These are phyloP conservation scores for Solen grandis DNA, from an alignment of 1,140 invertebrate genomes.

Conservation along the genomic window DNA sequence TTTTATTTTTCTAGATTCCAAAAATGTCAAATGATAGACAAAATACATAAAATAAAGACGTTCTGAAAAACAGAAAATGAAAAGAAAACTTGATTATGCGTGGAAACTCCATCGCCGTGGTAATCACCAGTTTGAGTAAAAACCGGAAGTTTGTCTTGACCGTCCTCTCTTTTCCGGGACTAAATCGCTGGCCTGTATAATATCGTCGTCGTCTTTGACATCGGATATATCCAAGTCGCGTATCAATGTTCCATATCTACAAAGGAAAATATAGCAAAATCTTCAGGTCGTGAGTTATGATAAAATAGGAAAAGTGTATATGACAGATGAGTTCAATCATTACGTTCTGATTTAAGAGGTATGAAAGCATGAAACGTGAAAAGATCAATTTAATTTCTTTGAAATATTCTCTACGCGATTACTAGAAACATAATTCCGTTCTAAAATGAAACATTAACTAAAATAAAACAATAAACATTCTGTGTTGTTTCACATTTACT, in stretches of 20 bases:
- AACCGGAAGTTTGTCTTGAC: slow-evolving; percentile 43
- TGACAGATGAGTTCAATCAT: no score
- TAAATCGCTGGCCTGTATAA: slow-evolving; percentile 29
- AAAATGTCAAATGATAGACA: neutral
- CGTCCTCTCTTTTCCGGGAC: slow-evolving; percentile 44
- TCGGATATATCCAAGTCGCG: slow-evolving; percentile 27
- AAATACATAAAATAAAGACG: neutral
- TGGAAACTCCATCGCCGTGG: neutral
- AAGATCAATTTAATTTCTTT: neutral
- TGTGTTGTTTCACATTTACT: no score
- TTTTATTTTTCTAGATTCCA: neutral
- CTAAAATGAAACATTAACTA: no score
- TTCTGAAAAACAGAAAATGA: neutral
- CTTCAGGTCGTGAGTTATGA: neutral
- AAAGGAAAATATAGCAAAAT: neutral
- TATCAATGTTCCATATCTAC: slow-evolving; percentile 33
- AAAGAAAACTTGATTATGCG: neutral
- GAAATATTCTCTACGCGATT: neutral
- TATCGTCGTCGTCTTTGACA: slow-evolving; percentile 39
- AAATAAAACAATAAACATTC: no score
- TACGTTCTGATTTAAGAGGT: neutral
- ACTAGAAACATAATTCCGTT: neutral
- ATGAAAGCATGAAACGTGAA: neutral
- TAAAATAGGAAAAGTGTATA: neutral
- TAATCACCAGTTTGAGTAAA: slow-evolving; percentile 52